Conservation (phyloP, 2,888 invertebrate species). For the Gnatocerus cornutus region DNA sequence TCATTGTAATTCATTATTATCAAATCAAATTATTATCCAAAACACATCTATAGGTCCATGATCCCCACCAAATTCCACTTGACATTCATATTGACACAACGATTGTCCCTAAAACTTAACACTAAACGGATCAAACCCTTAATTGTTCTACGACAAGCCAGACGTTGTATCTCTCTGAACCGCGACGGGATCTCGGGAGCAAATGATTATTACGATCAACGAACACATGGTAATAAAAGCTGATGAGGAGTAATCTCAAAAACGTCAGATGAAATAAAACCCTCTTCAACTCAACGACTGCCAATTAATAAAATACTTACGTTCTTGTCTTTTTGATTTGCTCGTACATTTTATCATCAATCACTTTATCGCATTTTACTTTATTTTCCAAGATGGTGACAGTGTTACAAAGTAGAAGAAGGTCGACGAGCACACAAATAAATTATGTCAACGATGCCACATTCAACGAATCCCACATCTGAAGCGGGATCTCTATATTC, state of each 20-base stretch:
- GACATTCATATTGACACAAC: too few relatives aligned
- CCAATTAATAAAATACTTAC: not conserved
- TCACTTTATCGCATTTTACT: not conserved
- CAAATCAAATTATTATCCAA: slow-evolving; percentile 39
- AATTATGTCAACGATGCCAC: not conserved
- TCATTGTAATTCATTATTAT: slow-evolving; percentile 45
- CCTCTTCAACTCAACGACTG: not conserved
- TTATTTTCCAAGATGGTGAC: not conserved
- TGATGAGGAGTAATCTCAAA: slow-evolving; percentile 5
- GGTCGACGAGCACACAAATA: slow-evolving; percentile 4
- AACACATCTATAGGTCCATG: slow-evolving; percentile 10
- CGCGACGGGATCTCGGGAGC: not conserved
- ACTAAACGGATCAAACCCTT: not conserved
- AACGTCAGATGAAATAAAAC: not conserved
- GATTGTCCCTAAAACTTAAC: not conserved
- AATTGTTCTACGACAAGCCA: not conserved
- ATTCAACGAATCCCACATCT: not conserved
- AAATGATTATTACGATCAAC: slow-evolving; percentile 5
- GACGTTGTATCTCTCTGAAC: not conserved
- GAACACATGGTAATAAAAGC: slow-evolving; percentile 10
- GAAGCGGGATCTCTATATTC: not conserved
- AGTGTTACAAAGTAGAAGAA: slow-evolving; percentile 2
- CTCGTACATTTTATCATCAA: not conserved
- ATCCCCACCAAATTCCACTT: slow-evolving; percentile 1
- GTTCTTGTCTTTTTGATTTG: not conserved